Evolutionary conservation across 2,888 invertebrate genomes (phyloP).

Genomic region (Hypercompe scribonia): DNA sequence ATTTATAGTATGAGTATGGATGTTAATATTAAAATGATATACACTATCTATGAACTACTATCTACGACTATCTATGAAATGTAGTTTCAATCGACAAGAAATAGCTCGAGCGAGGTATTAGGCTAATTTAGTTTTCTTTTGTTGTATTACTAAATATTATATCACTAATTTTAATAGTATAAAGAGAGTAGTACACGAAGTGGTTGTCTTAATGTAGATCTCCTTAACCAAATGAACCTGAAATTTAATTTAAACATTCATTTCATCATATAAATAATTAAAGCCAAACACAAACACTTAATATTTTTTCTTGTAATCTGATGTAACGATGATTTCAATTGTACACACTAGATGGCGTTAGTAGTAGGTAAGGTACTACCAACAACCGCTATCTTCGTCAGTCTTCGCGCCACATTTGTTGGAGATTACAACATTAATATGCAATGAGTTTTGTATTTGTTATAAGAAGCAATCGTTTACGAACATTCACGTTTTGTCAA

Average conservation of each 20-base stretch:
- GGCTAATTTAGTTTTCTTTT: no score
- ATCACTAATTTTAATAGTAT: neutral
- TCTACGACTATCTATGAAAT: no score
- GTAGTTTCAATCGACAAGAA: no score
- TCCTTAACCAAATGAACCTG: no score
- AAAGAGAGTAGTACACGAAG: no score
- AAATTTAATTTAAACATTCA: neutral
- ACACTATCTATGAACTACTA: no score
- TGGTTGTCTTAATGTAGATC: no score
- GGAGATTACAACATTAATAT: neutral
- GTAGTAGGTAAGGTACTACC: neutral
- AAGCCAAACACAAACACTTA: neutral
- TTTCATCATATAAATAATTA: neutral
- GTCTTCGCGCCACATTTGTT: neutral
- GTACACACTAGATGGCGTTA: slow-evolving; percentile 5
- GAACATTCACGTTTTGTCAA: neutral
- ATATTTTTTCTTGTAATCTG: neutral
- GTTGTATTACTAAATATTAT: no score
- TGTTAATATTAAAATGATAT: no score
- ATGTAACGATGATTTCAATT: neutral
- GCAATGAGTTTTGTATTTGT: neutral
- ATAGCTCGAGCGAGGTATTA: no score
- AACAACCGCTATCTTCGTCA: neutral
- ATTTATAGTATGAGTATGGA: no score
- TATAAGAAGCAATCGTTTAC: neutral